Base-by-base conservation (phyloP, 2,113 vertebrate genomes). In the Erpornis zantholeuca region DNA sequence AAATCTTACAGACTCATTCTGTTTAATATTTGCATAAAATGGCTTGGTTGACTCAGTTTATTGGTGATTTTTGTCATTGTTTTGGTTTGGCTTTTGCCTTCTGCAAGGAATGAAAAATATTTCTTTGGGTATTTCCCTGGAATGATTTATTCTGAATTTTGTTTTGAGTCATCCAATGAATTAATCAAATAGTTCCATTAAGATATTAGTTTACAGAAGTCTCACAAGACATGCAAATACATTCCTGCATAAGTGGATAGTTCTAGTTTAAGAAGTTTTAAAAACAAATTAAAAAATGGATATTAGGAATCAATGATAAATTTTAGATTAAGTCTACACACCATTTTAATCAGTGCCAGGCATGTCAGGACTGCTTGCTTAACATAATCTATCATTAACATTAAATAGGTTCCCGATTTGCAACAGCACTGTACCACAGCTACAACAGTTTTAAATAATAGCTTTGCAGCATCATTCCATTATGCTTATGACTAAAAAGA, bases 61-160 rank as follows among this genome's bases (percentile, higher is more conserved):
- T 50, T 47, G 36, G 10, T 84, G 21, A 7, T 64, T 91, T 65
- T 36, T 90, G 53, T 22, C n/a, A 90, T 66, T 69, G 23, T 7
- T 86, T 90, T 56, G 24, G 4, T 85, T 90, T 94, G 17, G 2
- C 11, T 88, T 94, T 83, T 88, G 21, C 16, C 11, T 53, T 88
- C 52, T 35, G 12, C 24, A 70, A 84, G 27, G 57, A 86, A 83
- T 64, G 24, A 61, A 91, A 77, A 70, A 23, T 52, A 60, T 68
- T 92, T 94, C 76, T 94, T 95, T 91, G 65, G 13, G 49, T 86
- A 91, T 91, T 79, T 80, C 80, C 81, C 52, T 94, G 88, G 86
- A 94, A 97, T 15, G 27, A 50, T 68, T 90, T 3, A 7, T 82
- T 88, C 49, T 75, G 52, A 86, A 82, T 89, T 91, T 77, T 0